A percentile compares a stretch with the other conserved stretches of the same genome.
phyloP scores from a whole-genome alignment of 2,888 invertebrate genomes.

The Neoscelio sp. region DNA sequence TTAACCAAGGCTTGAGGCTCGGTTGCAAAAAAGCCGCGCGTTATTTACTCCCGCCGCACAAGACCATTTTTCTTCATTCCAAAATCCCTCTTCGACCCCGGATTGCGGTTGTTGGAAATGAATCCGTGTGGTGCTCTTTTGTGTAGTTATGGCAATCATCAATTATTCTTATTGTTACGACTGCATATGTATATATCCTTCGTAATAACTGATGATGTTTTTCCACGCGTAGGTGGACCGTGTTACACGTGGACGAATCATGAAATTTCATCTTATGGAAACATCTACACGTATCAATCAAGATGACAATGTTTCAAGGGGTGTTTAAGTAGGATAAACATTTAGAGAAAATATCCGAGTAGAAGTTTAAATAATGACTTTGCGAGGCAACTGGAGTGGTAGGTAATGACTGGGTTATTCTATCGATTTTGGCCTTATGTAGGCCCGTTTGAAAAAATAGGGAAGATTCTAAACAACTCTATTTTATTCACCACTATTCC shows the following conservation, averaged over 20 bases:
- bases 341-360: too few species aligned
- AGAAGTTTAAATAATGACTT: too few species aligned
- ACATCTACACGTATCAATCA: constrained; percentile 12
- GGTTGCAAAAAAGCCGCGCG: background rate
- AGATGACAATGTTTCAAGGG: constrained; percentile 3
- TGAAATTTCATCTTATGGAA: constrained; percentile 28
- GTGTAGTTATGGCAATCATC: constrained; percentile 25
- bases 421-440: too few species aligned
- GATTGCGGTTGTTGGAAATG: constrained; percentile 2
- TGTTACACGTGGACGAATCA: constrained; percentile 9
- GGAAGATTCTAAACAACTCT: too few species aligned
- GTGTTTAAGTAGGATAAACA: background rate
- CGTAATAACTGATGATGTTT: constrained; percentile 24
- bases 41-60: background rate
- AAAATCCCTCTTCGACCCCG: background rate
- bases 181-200: constrained; percentile 10
- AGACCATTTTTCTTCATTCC: background rate
- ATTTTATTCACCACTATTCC: too few species aligned
- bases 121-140: constrained; percentile 29
- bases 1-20: background rate
- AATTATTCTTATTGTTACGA: constrained; percentile 22
- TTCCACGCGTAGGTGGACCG: background rate
- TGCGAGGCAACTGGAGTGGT: too few species aligned
- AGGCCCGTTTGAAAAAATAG: too few species aligned
- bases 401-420: too few species aligned